Evolutionary conservation across 2,113 vertebrate genomes (phyloP).

Genomic region (Melanotaenia duboulayi): DNA sequence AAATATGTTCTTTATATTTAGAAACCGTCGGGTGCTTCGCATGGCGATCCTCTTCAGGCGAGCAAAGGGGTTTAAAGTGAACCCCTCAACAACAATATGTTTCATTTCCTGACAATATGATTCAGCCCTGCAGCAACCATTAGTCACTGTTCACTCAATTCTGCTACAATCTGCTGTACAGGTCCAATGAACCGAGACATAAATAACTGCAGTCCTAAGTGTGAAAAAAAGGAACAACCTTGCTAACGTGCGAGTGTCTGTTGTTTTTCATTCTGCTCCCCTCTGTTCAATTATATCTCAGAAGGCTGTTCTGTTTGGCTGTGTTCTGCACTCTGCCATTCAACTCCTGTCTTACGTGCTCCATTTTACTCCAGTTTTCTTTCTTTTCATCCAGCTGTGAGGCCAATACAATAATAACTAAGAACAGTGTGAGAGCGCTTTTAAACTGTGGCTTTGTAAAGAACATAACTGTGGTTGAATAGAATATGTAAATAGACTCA

Average conservation of each 20-base stretch:
- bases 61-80: conserved; percentile 51
- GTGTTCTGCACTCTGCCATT: conserved; percentile 17
- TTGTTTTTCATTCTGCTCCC: conserved; percentile 39
- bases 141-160: conserved; percentile 71
- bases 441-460: conserved; percentile 35
- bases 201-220: conserved; percentile 62
- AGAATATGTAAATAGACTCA: conserved; percentile 40
- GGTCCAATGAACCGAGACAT: conserved; percentile 60
- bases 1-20: not conserved
- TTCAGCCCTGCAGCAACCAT: conserved; percentile 66
- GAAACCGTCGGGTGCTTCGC: conserved; percentile 9
- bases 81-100: conserved; percentile 66
- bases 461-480: conserved; percentile 15
- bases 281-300: conserved; percentile 42
- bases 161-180: conserved; percentile 37
- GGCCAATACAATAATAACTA: conserved; percentile 29
- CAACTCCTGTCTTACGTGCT: conserved; percentile 22
- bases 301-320: conserved; percentile 19
- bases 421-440: conserved; percentile 20
- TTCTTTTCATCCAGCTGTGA: conserved; percentile 21
- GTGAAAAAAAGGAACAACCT: conserved; percentile 26
- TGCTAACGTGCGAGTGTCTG: conserved; percentile 28
- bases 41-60: conserved; percentile 21
- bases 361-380: conserved; percentile 18
- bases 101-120: conserved; percentile 71